phyloP scores from a whole-genome alignment of 2,797 vertebrate species.

The Tapera naevia region DNA sequence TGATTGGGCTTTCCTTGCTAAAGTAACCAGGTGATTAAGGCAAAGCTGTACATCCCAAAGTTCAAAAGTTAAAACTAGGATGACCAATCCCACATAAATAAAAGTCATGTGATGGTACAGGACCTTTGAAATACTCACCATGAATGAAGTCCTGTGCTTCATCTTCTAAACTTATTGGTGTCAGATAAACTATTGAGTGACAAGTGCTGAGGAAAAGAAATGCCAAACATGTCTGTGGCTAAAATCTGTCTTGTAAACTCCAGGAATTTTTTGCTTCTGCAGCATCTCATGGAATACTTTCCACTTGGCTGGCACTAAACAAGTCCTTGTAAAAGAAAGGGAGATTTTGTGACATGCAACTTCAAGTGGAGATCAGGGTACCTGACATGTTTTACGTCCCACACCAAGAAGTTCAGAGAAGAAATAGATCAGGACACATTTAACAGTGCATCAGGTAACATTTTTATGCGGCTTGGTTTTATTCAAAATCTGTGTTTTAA shows the following conservation, averaged over 20 bases:
- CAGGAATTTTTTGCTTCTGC: background rate
- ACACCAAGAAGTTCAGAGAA: background rate
- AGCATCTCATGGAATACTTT: background rate
- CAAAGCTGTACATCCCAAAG: background rate
- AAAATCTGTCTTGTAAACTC: background rate
- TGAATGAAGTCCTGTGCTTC: background rate
- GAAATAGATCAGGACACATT: background rate
- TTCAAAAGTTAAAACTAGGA: background rate
- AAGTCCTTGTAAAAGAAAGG: background rate
- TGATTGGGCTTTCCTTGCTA: background rate
- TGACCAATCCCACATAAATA: conserved; percentile 27
- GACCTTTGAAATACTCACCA: background rate
- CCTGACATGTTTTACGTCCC: background rate
- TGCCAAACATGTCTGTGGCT: background rate
- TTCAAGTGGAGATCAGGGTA: background rate
- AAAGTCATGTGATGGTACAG: background rate
- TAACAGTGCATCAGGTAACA: background rate
- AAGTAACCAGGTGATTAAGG: conserved; percentile 8
- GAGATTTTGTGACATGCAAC: background rate
- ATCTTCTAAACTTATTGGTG: background rate
- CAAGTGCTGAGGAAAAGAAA: background rate
- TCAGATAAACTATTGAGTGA: conserved; percentile 34
- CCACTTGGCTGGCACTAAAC: background rate
- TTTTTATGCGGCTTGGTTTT: background rate
- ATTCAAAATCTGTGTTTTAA: background rate